Evolutionary conservation across 2,797 vertebrate genomes (phyloP).

Genomic region (Oreochromis mossambicus): DNA sequence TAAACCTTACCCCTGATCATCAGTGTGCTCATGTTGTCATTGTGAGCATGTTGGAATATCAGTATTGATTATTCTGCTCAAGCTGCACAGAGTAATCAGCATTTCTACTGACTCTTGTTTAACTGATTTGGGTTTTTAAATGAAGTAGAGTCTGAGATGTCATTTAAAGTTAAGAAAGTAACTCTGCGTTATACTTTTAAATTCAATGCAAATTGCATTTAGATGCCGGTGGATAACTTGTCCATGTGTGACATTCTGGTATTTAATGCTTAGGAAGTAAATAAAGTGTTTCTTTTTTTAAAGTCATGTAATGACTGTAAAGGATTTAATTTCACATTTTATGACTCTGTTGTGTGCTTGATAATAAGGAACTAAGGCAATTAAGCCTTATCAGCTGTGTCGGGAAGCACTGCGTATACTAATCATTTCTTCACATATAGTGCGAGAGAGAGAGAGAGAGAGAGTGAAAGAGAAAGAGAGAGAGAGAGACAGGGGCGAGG

Average conservation of each 20-base stretch:
- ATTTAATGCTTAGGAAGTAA: constrained; percentile 27
- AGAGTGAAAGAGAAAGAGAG: not conserved
- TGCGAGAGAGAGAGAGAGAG: not conserved
- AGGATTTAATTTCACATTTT: constrained; percentile 57
- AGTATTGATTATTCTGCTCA: not conserved
- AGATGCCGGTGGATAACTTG: not conserved
- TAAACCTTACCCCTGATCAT: not conserved
- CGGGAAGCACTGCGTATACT: not conserved
- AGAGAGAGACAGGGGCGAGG: not conserved
- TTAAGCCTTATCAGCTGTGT: constrained; percentile 48
- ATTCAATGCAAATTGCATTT: not conserved
- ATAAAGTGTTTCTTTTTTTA: constrained; percentile 24
- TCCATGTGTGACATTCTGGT: constrained; percentile 15
- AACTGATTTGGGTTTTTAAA: not conserved
- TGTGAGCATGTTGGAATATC: not conserved
- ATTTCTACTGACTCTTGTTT: not conserved
- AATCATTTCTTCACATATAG: not conserved
- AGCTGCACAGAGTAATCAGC: not conserved
- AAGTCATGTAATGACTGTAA: constrained; percentile 34
- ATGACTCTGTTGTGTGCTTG: constrained; percentile 45
- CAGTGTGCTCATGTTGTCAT: not conserved
- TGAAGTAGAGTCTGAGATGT: not conserved
- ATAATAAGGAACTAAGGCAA: constrained; percentile 49
- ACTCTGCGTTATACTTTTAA: not conserved
- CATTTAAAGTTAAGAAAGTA: not conserved